These are phyloP conservation scores for Macaca nemestrina DNA, from an alignment of 2,113 vertebrate species.

Conservation along the genomic window DNA sequence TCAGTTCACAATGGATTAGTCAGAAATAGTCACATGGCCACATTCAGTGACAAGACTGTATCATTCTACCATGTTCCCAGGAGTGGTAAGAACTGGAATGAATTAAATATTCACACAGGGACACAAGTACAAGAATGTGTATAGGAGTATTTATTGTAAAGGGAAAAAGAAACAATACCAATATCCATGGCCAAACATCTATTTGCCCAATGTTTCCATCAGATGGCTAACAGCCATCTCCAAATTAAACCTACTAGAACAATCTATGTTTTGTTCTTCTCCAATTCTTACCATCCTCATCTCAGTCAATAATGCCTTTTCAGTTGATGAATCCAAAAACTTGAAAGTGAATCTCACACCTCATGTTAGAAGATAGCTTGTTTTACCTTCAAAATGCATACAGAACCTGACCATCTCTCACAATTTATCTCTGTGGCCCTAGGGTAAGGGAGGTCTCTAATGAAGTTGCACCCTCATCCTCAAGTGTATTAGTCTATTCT, in stretches of 20 bases:
- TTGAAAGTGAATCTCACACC: neutral
- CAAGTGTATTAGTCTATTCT: too few relatives aligned
- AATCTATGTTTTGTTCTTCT: neutral
- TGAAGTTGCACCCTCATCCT: neutral
- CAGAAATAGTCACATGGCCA: neutral
- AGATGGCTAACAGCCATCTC: neutral
- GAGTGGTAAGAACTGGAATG: neutral
- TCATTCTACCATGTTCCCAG: too few relatives aligned
- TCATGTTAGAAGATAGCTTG: neutral
- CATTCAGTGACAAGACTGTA: neutral
- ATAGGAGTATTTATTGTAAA: neutral
- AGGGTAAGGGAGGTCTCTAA: neutral
- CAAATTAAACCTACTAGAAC: neutral
- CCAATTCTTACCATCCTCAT: neutral
- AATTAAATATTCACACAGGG: neutral
- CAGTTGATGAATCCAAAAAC: neutral
- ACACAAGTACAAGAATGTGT: neutral
- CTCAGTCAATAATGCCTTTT: neutral
- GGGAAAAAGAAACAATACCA: too few relatives aligned
- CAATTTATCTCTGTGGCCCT: neutral
- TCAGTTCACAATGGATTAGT: neutral
- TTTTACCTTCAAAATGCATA: neutral
- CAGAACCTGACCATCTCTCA: neutral
- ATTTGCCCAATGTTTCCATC: neutral
- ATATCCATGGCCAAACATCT: too few relatives aligned